These are phyloP conservation scores for Sinodicranocentrus sp. DNA, from an alignment of 2,888 invertebrate species.

Conservation along the genomic window DNA sequence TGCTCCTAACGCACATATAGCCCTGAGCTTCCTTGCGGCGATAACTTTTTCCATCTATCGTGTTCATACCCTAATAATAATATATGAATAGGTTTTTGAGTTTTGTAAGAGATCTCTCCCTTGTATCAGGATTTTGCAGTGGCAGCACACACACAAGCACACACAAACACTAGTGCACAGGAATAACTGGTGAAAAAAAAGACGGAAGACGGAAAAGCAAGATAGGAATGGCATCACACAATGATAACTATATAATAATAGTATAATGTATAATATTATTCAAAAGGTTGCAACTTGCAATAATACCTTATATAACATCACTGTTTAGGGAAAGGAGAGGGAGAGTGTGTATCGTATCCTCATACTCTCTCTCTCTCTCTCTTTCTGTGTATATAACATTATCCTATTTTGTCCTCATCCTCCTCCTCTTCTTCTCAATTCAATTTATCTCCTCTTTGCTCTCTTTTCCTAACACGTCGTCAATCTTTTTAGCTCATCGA, in stretches of 20 bases:
- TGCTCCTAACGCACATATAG: too few relatives aligned
- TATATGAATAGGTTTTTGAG: constrained; percentile 56
- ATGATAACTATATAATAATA: constrained; percentile 58
- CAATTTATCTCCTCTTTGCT: constrained; percentile 75
- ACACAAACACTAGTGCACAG: constrained; percentile 20
- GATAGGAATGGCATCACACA: constrained; percentile 57
- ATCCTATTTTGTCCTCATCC: constrained; percentile 64
- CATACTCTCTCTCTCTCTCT: neutral
- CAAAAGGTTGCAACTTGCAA: constrained; percentile 57
- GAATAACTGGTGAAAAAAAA: constrained; percentile 52
- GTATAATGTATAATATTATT: constrained; percentile 45
- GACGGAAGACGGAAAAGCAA: constrained; percentile 57
- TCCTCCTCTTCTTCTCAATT: constrained; percentile 73
- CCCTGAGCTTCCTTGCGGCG: constrained; percentile 62
- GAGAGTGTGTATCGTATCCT: neutral
- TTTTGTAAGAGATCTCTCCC: constrained; percentile 55
- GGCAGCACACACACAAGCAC: neutral
- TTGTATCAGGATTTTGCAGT: constrained; percentile 63
- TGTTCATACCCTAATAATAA: too few relatives aligned
- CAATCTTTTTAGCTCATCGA: constrained; percentile 76
- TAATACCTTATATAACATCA: constrained; percentile 18
- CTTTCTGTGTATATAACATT: constrained; percentile 31
- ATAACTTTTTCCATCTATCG: constrained; percentile 63
- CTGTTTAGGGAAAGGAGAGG: neutral
- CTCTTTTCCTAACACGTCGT: constrained; percentile 74